phyloP scores from a whole-genome alignment of 1,140 invertebrate species.

The Drosophila arawakana region DNA sequence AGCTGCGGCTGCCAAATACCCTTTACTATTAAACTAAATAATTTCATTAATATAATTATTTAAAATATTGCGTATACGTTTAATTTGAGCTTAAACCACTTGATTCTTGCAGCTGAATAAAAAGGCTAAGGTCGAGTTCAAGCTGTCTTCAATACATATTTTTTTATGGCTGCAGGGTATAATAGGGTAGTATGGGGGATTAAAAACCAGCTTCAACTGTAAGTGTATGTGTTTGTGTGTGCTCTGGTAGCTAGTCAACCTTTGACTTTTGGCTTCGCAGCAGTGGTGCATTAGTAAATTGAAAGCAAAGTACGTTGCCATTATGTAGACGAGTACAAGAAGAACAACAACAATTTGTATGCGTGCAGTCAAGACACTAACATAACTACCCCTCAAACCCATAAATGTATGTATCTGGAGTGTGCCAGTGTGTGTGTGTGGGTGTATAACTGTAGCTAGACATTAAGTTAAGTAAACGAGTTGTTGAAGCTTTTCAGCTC shows the following conservation, averaged over 20 bases:
- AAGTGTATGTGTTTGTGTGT: neutral
- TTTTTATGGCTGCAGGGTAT: constrained; percentile 21
- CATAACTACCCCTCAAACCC: constrained; percentile 49
- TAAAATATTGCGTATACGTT: too few species aligned
- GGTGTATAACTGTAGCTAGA: constrained; percentile 21
- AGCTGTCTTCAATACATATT: neutral
- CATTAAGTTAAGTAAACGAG: constrained; percentile 44
- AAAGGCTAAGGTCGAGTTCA: neutral
- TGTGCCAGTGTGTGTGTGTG: neutral
- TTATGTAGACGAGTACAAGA: constrained; percentile 45
- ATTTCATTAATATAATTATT: neutral
- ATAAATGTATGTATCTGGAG: neutral
- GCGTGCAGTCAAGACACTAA: constrained; percentile 61
- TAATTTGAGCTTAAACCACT: neutral
- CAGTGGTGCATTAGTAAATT: constrained; percentile 78
- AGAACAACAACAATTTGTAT: constrained; percentile 44
- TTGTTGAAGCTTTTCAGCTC: constrained; percentile 42
- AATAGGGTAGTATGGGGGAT: neutral
- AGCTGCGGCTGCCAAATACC: neutral
- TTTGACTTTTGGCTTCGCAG: constrained; percentile 49
- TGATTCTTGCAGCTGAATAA: neutral
- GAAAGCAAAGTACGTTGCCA: constrained; percentile 65
- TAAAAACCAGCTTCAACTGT: constrained; percentile 40
- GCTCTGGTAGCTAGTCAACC: constrained; percentile 55
- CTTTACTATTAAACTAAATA: neutral